These are phyloP conservation scores for Chouioia cunea DNA, from an alignment of 2,888 invertebrate species.

Conservation along the genomic window DNA sequence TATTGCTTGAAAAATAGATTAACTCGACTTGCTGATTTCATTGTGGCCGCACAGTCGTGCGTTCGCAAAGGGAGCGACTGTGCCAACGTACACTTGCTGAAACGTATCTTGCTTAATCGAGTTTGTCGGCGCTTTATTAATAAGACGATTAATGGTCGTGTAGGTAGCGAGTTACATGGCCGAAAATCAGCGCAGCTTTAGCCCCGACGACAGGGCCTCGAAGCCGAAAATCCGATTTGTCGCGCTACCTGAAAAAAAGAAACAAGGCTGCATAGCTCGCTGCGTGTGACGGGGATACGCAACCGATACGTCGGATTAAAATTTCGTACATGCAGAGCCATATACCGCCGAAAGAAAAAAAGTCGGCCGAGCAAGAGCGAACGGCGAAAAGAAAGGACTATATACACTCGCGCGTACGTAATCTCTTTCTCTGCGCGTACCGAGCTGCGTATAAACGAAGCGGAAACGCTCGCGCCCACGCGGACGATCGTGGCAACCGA, in stretches of 20 bases:
- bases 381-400: background rate
- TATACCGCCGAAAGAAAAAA: background rate
- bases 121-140: no score
- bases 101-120: no score
- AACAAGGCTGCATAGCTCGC: background rate
- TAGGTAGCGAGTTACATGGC: no score
- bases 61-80: no score
- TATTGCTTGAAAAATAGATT: conserved; percentile 13
- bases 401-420: conserved; percentile 15
- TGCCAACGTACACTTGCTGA: no score
- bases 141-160: no score
- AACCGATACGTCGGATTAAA: conserved; percentile 18
- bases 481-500: conserved; percentile 37
- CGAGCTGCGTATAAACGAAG: background rate
- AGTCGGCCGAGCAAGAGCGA: background rate
- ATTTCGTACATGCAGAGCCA: background rate
- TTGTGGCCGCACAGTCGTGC: no score
- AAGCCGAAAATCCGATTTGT: conserved; percentile 13
- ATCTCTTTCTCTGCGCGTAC: no score
- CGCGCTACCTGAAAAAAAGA: background rate
- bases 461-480: conserved; percentile 43
- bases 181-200: no score
- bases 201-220: no score
- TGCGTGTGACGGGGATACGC: no score
- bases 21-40: background rate